Conservation (phyloP, 1,140 invertebrate genomes). For the Paraescarpia echinospica region DNA sequence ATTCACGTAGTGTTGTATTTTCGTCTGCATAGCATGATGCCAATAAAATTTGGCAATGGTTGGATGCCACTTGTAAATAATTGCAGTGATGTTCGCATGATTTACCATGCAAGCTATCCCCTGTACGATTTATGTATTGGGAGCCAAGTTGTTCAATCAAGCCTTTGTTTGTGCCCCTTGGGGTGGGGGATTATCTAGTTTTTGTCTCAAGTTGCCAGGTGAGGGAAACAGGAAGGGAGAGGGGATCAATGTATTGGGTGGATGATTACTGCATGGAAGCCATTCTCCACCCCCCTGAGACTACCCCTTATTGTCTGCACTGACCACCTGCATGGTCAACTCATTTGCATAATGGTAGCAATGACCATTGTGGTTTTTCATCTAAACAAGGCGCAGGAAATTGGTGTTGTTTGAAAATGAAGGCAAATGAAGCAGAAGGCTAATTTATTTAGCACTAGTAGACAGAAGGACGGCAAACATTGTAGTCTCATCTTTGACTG, state of each 20-base stretch:
- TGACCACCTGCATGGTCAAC: background rate
- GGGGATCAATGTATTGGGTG: background rate
- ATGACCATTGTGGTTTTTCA: background rate
- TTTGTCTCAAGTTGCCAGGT: background rate
- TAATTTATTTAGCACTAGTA: background rate
- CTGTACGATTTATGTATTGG: background rate
- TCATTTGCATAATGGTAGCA: background rate
- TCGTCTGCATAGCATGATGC: too few species aligned
- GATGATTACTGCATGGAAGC: background rate
- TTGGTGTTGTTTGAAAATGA: background rate
- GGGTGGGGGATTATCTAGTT: background rate
- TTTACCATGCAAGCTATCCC: too few species aligned
- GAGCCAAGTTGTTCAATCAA: background rate
- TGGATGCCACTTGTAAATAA: too few species aligned
- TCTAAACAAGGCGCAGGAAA: background rate
- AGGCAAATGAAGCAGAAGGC: background rate
- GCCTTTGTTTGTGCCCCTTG: background rate
- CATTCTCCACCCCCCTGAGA: background rate
- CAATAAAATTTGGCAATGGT: too few species aligned
- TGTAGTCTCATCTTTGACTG: background rate
- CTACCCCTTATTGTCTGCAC: background rate
- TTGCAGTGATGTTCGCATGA: too few species aligned
- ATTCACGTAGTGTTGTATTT: too few species aligned
- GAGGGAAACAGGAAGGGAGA: background rate
- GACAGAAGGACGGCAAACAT: background rate